Evolutionary conservation across 2,888 invertebrate species (phyloP).

Genomic region (Bombylius major): DNA sequence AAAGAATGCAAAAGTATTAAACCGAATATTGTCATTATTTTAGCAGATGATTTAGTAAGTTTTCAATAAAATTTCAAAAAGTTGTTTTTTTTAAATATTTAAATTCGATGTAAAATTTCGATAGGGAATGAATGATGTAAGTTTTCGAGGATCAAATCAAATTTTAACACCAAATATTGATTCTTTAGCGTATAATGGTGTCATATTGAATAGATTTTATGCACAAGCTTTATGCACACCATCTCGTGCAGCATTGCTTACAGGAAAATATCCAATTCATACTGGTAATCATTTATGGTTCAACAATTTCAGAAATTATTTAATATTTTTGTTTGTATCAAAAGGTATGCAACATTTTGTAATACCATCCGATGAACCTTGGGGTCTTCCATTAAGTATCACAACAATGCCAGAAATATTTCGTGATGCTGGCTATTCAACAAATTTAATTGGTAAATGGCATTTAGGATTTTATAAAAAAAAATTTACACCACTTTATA

Average conservation of each 20-base stretch:
- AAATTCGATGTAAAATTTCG: not conserved
- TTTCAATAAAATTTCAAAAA: not conserved
- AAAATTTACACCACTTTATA: slow-evolving; percentile 47
- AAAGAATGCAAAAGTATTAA: no score
- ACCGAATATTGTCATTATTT: not conserved
- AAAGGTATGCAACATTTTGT: slow-evolving; percentile 61
- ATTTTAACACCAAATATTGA: slow-evolving; percentile 86
- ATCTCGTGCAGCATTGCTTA: slow-evolving; percentile 65
- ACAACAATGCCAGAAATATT: slow-evolving; percentile 57
- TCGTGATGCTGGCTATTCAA: slow-evolving; percentile 60
- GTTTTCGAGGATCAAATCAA: slow-evolving; percentile 78
- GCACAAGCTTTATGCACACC: slow-evolving; percentile 78
- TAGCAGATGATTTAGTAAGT: not conserved
- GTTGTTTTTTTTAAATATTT: not conserved
- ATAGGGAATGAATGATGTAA: slow-evolving; percentile 87
- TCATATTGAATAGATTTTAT: slow-evolving; percentile 68
- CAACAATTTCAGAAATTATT: not conserved
- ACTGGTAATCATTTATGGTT: slow-evolving; percentile 39
- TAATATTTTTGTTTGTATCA: not conserved
- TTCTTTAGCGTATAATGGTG: slow-evolving; percentile 68
- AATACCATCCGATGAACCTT: slow-evolving; percentile 52
- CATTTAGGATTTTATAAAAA: slow-evolving; percentile 64
- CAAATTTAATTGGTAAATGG: slow-evolving; percentile 85
- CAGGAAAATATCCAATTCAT: slow-evolving; percentile 79
- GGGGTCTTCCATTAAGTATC: slow-evolving; percentile 53